Conservation (phyloP, 2,888 invertebrate species). For the Hoplodrina blanda region DNA sequence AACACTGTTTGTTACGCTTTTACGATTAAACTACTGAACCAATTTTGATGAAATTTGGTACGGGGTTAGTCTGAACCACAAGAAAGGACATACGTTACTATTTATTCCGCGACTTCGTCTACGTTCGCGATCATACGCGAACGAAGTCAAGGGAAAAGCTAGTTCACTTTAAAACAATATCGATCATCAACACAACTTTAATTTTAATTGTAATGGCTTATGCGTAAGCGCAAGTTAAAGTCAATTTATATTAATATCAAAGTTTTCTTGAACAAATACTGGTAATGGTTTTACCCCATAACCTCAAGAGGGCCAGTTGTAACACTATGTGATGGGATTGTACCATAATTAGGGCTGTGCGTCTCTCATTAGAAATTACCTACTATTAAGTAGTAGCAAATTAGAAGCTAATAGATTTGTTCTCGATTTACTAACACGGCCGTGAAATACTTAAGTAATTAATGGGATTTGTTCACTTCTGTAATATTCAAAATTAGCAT, state of each 20-base stretch:
- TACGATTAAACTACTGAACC: too few species aligned
- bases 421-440: conserved; percentile 51
- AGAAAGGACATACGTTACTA: too few species aligned
- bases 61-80: too few species aligned
- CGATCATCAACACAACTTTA: not conserved
- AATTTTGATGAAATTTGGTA: too few species aligned
- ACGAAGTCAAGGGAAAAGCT: too few species aligned
- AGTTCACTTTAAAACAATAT: not conserved
- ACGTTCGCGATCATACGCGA: too few species aligned
- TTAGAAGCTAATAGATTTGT: conserved; percentile 50
- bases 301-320: conserved; percentile 46
- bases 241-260: conserved; percentile 4
- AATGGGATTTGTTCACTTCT: conserved; percentile 29
- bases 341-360: conserved; percentile 78
- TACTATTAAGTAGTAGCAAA: conserved; percentile 57
- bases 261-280: not conserved
- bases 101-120: too few species aligned
- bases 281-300: conserved; percentile 12
- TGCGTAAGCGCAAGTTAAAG: conserved; percentile 19
- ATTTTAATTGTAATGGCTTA: not conserved
- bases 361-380: conserved; percentile 63
- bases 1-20: too few species aligned
- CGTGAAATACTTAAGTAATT: conserved; percentile 62
- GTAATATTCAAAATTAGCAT: conserved; percentile 32
- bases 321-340: conserved; percentile 68